Evolutionary conservation across 2,797 vertebrate species (phyloP).

Genomic region (Labroides dimidiatus): DNA sequence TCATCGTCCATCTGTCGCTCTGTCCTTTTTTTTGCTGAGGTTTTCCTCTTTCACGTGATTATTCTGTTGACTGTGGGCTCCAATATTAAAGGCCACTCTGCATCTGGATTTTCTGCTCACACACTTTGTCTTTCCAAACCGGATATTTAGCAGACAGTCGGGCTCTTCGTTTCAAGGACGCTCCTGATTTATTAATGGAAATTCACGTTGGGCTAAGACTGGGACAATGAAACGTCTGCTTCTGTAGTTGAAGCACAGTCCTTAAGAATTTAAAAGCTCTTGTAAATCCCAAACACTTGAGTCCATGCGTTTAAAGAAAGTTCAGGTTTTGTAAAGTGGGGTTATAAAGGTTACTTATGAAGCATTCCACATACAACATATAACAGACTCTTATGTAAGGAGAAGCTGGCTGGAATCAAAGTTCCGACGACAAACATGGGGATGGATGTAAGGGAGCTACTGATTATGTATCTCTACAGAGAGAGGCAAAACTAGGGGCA

Average conservation of each 20-base stretch:
- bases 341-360: too few species aligned
- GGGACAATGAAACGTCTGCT: constrained; percentile 31
- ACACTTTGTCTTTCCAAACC: constrained; percentile 25
- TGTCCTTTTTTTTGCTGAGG: constrained; percentile 58
- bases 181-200: constrained; percentile 60
- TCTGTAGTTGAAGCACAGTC: constrained; percentile 28
- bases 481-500: too few species aligned
- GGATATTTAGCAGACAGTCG: constrained; percentile 47
- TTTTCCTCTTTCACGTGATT: constrained; percentile 41
- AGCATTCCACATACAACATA: too few species aligned
- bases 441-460: too few species aligned
- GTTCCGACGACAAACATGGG: too few species aligned
- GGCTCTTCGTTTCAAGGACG: constrained; percentile 43
- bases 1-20: constrained; percentile 51
- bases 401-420: too few species aligned
- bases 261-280: constrained; percentile 28
- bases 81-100: constrained; percentile 31
- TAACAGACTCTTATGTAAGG: too few species aligned
- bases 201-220: constrained; percentile 39
- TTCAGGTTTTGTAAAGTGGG: too few species aligned
- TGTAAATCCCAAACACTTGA: constrained; percentile 41
- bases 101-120: constrained; percentile 45
- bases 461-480: too few species aligned
- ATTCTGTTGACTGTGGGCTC: constrained; percentile 30
- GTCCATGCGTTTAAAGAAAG: background rate